Percentiles rank a stretch among this genome's conserved stretches.
Conservation (phyloP, 2,888 invertebrate genomes). For the Stenurella melanura region DNA sequence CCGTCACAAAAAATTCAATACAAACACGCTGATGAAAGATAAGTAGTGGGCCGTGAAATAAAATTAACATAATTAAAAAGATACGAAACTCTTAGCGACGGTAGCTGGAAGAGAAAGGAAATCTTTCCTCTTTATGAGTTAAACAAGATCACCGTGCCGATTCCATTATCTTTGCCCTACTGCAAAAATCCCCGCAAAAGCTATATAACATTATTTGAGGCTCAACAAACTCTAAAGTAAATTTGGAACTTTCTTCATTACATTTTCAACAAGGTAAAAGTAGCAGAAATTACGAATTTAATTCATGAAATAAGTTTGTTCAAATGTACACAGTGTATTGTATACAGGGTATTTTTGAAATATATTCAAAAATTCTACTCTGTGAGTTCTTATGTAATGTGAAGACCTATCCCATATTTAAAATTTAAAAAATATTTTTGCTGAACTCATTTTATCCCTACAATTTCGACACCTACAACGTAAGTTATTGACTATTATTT, state of each 20-base stretch:
- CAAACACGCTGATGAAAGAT: conserved; percentile 61
- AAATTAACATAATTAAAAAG: conserved; percentile 65
- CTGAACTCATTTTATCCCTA: no score
- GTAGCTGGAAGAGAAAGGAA: conserved; percentile 17
- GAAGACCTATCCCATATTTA: no score
- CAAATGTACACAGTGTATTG: neutral
- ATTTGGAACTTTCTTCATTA: conserved; percentile 18
- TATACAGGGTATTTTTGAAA: no score
- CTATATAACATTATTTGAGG: conserved; percentile 20
- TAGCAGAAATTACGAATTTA: neutral
- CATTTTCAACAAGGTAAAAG: conserved; percentile 14
- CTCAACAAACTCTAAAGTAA: conserved; percentile 11
- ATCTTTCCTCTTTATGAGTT: conserved; percentile 26
- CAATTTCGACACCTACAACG: no score
- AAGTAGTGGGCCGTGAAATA: conserved; percentile 59
- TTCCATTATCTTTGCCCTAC: conserved; percentile 31
- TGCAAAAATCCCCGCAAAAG: conserved; percentile 32
- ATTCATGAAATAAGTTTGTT: neutral
- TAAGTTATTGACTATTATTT: no score
- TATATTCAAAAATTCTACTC: no score
- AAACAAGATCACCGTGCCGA: conserved; percentile 36
- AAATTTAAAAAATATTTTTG: no score
- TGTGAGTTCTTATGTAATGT: no score
- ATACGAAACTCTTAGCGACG: conserved; percentile 52
- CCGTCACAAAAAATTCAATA: conserved; percentile 19